Evolutionary conservation across 2,113 vertebrate genomes (phyloP).

Genomic region (Hippocampus zosterae): DNA sequence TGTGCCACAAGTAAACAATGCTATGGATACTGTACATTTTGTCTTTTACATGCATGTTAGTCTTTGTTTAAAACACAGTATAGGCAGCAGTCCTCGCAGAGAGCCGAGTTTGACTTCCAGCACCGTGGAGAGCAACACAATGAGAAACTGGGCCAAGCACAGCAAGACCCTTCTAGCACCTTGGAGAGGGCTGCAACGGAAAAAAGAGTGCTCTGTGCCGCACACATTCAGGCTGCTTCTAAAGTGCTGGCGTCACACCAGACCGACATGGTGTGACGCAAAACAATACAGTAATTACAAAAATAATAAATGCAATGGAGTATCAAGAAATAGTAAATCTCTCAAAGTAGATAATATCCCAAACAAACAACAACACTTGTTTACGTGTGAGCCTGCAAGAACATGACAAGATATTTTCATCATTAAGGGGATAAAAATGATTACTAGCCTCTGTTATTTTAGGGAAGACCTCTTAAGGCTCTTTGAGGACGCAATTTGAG

Average conservation of each 20-base stretch:
- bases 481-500: conserved; percentile 7
- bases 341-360: too few species aligned
- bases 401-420: not conserved
- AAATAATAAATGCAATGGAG: not conserved
- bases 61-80: not conserved
- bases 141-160: conserved; percentile 5
- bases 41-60: not conserved
- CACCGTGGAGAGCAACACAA: conserved; percentile 15
- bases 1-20: not conserved
- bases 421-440: conserved; percentile 7
- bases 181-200: not conserved
- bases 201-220: not conserved
- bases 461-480: conserved; percentile 3
- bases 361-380: not conserved
- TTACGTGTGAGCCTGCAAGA: not conserved
- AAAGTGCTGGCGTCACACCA: not conserved
- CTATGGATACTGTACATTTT: not conserved
- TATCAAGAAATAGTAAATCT: not conserved
- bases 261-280: not conserved
- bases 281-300: not conserved
- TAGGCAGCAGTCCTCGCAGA: not conserved
- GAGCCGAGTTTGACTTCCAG: not conserved
- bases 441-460: conserved; percentile 6
- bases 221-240: not conserved
- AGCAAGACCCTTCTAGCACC: conserved; percentile 1